Evolutionary conservation across 1,140 invertebrate species (phyloP), one percentile per base, ranked within the genome.

Genomic region (Campoletis sonorensis): DNA sequence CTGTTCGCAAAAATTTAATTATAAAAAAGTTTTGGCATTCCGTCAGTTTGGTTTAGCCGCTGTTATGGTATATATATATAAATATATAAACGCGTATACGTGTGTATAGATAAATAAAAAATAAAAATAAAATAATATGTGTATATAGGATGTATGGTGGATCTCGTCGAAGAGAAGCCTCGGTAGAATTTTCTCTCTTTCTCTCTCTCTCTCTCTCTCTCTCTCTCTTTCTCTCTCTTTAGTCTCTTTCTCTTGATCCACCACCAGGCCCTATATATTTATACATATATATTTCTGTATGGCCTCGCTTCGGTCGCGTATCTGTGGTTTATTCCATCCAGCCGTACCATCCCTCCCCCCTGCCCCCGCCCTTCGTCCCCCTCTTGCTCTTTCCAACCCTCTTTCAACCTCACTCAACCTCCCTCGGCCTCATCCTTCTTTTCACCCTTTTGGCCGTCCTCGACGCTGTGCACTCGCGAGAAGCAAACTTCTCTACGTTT

Each of bases 11-110:
- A 90, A 89, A 90, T 91, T 91, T 90, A 90, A 91, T 90, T 90
- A 90, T 87, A 89, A 87, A 88, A 89, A 90, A 89, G 85, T 88
- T 90, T 89, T 89, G 90, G 87, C 90, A 90, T 89, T 90, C 89
- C 89, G 86, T 89, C 89, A 88, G 89, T 89, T 89, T 88, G 85
- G 86, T 87, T 88, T 88, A 88, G 86, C 88, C 84, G 83, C 82
- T 84, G 45, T 54, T 83, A 78, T 79, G 81, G 4, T 64, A 21
- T 64, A 23, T 27, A 67, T 27, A 27, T 67, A 67, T 23, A 67
- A 18, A 67, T 27, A 67, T 11, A 67, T 7, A 54, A 1, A 58
- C 54, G 13, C 18, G 23, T 27, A 67, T 15, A 67, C 30, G 23
- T 67, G 23, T 26, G 23, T 58, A 58, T 58, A 58, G 18, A 58